Conservation (phyloP, 1,140 invertebrate genomes). For the Drosophila parvula region DNA sequence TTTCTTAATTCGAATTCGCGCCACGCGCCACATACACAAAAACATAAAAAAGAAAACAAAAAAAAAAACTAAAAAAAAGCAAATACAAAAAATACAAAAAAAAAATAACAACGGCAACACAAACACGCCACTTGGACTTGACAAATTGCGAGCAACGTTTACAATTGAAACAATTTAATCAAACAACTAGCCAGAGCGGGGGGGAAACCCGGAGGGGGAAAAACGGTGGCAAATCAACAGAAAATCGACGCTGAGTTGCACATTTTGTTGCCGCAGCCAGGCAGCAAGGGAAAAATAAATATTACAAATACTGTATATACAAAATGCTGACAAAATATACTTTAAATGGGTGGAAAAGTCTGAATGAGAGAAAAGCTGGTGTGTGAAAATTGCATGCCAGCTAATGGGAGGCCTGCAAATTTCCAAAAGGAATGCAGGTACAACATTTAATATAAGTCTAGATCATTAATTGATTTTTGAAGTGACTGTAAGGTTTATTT, state of each 20-base stretch:
- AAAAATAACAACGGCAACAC: slow-evolving; percentile 34
- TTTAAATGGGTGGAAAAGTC: too few species aligned
- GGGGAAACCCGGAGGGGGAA: slow-evolving; percentile 13
- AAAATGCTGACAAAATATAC: slow-evolving; percentile 19
- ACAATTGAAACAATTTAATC: slow-evolving; percentile 81
- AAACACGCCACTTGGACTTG: slow-evolving; percentile 72
- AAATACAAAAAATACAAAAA: slow-evolving; percentile 11
- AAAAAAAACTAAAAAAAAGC: slow-evolving; percentile 4
- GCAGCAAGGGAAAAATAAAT: slow-evolving; percentile 23
- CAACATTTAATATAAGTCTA: too few species aligned
- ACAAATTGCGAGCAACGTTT: slow-evolving; percentile 75
- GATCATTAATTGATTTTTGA: too few species aligned
- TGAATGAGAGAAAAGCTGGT: too few species aligned
- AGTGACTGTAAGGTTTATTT: too few species aligned
- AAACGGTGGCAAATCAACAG: slow-evolving; percentile 38
- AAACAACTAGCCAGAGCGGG: slow-evolving; percentile 36
- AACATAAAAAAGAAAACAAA: slow-evolving; percentile 7
- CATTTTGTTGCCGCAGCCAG: slow-evolving; percentile 20
- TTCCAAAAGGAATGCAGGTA: too few species aligned
- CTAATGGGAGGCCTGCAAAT: background rate
- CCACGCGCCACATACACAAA: slow-evolving; percentile 56
- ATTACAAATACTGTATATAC: background rate
- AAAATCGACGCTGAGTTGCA: slow-evolving; percentile 44
- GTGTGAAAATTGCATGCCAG: background rate
- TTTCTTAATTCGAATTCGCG: slow-evolving; percentile 45